These are phyloP conservation scores for Coturnix japonica DNA, from an alignment of 2,113 vertebrate species.

Conservation along the genomic window DNA sequence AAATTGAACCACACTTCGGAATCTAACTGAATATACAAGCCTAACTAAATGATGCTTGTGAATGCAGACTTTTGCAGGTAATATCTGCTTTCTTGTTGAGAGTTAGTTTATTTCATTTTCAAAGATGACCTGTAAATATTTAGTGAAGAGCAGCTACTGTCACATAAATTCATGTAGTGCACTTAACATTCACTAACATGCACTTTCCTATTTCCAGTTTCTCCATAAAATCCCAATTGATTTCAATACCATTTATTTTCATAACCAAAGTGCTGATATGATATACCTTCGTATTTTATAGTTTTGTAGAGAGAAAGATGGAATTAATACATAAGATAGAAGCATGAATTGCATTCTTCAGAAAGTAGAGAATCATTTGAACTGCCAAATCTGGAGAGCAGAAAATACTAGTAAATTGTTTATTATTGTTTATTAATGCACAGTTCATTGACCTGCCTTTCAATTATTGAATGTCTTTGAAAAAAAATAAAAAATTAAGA, in stretches of 20 bases:
- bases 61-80: neutral
- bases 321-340: neutral
- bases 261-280: neutral
- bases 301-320: neutral
- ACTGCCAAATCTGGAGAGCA: neutral
- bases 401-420: neutral
- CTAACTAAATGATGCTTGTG: neutral
- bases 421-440: neutral
- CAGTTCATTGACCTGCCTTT: neutral
- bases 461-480: neutral
- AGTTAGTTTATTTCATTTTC: neutral
- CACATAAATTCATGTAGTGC: neutral
- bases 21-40: neutral
- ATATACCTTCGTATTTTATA: neutral
- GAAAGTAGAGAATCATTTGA: neutral
- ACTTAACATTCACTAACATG: neutral
- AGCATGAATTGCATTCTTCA: neutral
- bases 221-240: neutral
- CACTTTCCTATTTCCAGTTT: neutral
- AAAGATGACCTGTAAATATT: neutral
- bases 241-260: neutral
- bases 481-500: neutral
- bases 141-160: neutral
- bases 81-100: neutral
- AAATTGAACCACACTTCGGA: neutral